Base-by-base conservation (phyloP, 2,113 vertebrate species). In the Puma concolor region DNA sequence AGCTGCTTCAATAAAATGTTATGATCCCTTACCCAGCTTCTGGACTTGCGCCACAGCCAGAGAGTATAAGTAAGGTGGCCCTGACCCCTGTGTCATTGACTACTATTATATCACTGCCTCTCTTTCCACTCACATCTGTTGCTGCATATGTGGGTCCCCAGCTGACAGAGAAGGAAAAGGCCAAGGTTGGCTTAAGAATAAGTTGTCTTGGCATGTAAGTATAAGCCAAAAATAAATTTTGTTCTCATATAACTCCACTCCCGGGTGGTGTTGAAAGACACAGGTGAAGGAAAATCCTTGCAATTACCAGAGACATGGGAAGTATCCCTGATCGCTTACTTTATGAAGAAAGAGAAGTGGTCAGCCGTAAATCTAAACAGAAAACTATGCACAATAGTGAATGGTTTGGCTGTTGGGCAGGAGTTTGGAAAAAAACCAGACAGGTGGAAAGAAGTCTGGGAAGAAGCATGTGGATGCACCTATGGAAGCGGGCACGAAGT, bases 31-130 rank as follows among this genome's bases (percentile, higher is more conserved):
- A 21, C 7, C 85, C 36, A 50, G 15, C 66, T 87, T 88, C 69
- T 79, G 44, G 17, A 72, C 41, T 27, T 85, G 63, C 85, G 52
- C 41, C 38, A 44, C 2, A 14, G 23, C 29, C 38, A 90, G 48
- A 66, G 13, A 52, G 12, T 48, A 0, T 16, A 52, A 72, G 63
- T 41, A 25, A 41, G 7, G 2, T 2, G 5, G 31, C 36, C 12
- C 44, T 71, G 41, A 77, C 29, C 11, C 29, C 3, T 17, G 9
- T 11, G 27, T 52, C 33, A 27, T 9, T 27, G 41, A 33, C 6
- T 84, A 7, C 36, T 41, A 15, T 71, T 36, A 19, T 25, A 52
- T 72, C 66, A 44, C 41, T 33, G 7, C 5, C 23, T 27, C 14
- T n/a, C 83, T 44, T 66, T 7, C 48, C 33, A 23, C 4, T 66